Percentiles rank a stretch among this genome's conserved stretches.
Conservation (phyloP, 2,888 invertebrate species). For the Synergus laeviventris region DNA sequence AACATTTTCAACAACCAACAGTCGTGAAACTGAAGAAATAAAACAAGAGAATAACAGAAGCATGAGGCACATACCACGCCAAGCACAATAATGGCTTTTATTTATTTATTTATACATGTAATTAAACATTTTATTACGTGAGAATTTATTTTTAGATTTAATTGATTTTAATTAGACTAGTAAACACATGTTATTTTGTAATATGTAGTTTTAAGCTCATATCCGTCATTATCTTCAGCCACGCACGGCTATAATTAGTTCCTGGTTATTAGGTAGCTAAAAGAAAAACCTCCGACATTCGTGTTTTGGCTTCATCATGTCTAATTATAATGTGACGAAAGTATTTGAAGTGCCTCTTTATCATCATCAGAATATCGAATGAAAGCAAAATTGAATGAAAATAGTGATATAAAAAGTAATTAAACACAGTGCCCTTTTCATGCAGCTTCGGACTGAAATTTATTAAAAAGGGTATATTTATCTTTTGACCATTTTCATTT, state of each 20-base stretch:
- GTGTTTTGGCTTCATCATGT: neutral
- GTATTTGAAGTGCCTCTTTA: neutral
- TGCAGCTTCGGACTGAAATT: too few species aligned
- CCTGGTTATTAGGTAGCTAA: neutral
- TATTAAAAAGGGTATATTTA: neutral
- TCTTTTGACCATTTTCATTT: neutral
- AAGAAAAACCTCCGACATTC: neutral
- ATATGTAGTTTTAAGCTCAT: neutral
- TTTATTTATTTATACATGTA: too few species aligned
- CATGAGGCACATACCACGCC: neutral
- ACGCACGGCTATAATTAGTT: neutral
- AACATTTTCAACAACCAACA: neutral
- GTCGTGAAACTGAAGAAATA: neutral
- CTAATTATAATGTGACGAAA: neutral
- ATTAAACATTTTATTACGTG: too few species aligned
- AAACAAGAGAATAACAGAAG: neutral
- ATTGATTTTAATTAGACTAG: too few species aligned
- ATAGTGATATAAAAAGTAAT: too few species aligned
- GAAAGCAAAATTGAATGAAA: too few species aligned
- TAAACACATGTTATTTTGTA: too few species aligned
- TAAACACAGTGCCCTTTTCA: too few species aligned
- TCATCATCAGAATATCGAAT: neutral
- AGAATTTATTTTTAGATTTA: too few species aligned
- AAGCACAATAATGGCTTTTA: neutral
- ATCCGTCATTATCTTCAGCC: neutral